phyloP scores from a whole-genome alignment of 1,140 invertebrate species.

The Aricia agestis region DNA sequence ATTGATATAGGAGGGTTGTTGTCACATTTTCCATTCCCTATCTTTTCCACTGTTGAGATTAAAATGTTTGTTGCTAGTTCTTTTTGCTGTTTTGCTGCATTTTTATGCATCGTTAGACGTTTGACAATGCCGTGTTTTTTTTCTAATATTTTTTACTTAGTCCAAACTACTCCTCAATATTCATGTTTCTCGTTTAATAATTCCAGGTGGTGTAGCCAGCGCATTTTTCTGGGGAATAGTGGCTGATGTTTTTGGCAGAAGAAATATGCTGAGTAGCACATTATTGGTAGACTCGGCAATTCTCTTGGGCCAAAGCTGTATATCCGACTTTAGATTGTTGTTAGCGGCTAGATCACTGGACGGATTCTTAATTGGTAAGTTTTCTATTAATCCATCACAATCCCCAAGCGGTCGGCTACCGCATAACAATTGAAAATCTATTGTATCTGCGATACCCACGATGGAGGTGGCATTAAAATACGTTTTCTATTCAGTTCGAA shows the following conservation, averaged over 20 bases:
- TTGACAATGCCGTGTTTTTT: too few species aligned
- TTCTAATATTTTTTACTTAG: too few species aligned
- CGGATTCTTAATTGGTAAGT: conserved; percentile 72
- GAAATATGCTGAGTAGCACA: conserved; percentile 78
- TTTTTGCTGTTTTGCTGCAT: too few species aligned
- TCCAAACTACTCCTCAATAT: too few species aligned
- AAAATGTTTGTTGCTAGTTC: too few species aligned
- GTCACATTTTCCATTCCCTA: not conserved
- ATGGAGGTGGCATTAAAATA: too few species aligned
- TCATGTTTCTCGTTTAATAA: too few species aligned
- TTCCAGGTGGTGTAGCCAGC: conserved; percentile 75
- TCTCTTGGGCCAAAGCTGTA: conserved; percentile 67
- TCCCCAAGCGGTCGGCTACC: too few species aligned
- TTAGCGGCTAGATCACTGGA: conserved; percentile 71
- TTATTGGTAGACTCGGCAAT: conserved; percentile 79
- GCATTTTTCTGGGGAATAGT: conserved; percentile 81
- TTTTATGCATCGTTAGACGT: too few species aligned
- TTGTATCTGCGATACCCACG: not conserved
- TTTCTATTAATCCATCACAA: conserved; percentile 7
- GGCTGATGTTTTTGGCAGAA: conserved; percentile 80
- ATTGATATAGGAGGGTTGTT: conserved; percentile 7
- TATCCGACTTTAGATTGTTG: conserved; percentile 60
- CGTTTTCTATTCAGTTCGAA: too few species aligned
- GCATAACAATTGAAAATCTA: too few species aligned
- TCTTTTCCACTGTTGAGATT: too few species aligned